Percentiles rank a stretch among this genome's conserved stretches.
phyloP scores from a whole-genome alignment of 2,113 vertebrate species.

The Eubucco bourcierii region DNA sequence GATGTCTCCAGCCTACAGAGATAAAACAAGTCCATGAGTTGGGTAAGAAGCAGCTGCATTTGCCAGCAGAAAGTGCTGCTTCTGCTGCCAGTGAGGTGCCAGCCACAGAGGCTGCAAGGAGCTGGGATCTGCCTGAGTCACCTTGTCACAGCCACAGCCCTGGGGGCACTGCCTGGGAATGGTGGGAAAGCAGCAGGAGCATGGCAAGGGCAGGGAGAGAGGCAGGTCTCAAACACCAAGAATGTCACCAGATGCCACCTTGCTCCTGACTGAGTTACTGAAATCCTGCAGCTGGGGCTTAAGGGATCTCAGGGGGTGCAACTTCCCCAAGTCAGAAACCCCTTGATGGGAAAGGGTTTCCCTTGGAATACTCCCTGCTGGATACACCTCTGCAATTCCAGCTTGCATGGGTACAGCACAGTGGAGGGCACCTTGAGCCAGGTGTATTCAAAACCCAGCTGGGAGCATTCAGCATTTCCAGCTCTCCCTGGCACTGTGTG shows the following conservation, averaged over 20 bases:
- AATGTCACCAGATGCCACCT: not conserved
- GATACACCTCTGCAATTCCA: not conserved
- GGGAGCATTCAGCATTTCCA: not conserved
- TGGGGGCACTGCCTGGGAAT: not conserved
- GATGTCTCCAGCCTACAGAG: not conserved
- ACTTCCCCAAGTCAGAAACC: not conserved
- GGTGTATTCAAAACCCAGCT: not conserved
- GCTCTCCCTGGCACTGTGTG: not conserved
- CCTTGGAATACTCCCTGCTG: not conserved
- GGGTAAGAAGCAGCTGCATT: not conserved
- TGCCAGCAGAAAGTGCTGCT: constrained; percentile 8
- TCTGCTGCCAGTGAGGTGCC: not conserved
- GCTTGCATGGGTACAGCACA: accelerated
- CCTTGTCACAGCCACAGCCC: not conserved
- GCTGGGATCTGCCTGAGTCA: not conserved
- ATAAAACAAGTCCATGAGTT: not conserved
- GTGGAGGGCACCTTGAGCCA: not conserved
- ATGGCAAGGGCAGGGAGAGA: not conserved
- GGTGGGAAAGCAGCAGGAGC: not conserved
- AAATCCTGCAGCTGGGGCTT: not conserved
- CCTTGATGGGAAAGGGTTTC: not conserved
- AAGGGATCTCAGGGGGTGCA: not conserved
- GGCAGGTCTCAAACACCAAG: not conserved
- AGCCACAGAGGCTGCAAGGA: not conserved
- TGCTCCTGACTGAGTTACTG: not conserved